Base-by-base conservation (phyloP, 2,113 vertebrate genomes). In the Cygnus atratus region DNA sequence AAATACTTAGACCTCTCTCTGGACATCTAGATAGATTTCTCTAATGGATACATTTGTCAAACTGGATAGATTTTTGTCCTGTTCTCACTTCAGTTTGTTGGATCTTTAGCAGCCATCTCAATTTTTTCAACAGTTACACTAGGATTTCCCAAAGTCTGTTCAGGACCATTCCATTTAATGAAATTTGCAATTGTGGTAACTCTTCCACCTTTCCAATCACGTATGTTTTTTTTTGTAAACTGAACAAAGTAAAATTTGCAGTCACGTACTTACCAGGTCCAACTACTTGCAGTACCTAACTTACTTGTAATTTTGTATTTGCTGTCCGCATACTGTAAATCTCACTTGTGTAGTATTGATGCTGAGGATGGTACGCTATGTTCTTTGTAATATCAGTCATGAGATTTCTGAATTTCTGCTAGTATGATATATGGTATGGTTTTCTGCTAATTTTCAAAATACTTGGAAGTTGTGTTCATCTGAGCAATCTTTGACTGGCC, bases 281-380 rank as follows among this genome's bases (percentile, higher is more conserved):
- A 33, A 10, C 33, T 58, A 3, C 0, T 0, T 39, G 37, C 52
- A 78, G 43, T 50, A 35, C 29, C 43, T 29, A 35, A 41, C 41
- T 5, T 11, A 43, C n/a, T 0, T 93, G 39, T 68, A 35, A 50
- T 43, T 63, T 48, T 66, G 4, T 44, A 1, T n/a, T 77, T 39
- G 43, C 14, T 33, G 59, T 33, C 66, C 37, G 12, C 17, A 13
- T n/a, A 22, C 58, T 68, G 39, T n/a, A 62, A 78, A 41, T 84
- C 92, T 78, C 43, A 29, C 6, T 67, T 84, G 10, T 52, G 57
- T 43, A 43, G 20, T 57, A 33, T 63, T 87, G 87, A 55, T 62
- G 3, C 48, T 70, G 33, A 67, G 59, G 35, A 29, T 75, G 31
- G 31, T 57, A 58, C 1, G 6, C 31, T 14, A 29, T n/a, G 39